Percentiles rank a stretch among this genome's conserved stretches.
phyloP scores from a whole-genome alignment of 2,888 invertebrate genomes.

The Laothoe populi region DNA sequence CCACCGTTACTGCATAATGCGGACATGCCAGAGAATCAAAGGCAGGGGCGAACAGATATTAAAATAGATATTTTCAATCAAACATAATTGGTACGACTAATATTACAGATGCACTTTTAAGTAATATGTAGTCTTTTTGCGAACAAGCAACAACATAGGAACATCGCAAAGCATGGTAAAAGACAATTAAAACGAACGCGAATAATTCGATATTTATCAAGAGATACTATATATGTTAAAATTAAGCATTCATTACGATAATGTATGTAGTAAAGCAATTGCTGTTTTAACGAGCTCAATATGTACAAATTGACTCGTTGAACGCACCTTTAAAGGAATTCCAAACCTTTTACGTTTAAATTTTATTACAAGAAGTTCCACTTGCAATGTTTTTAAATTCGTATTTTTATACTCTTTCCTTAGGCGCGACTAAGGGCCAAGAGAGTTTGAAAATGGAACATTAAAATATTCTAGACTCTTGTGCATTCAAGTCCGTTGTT shows the following conservation, averaged over 20 bases:
- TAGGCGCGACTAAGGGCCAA: no score
- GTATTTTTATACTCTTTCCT: no score
- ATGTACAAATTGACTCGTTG: not conserved
- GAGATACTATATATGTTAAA: not conserved
- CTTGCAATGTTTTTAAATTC: no score
- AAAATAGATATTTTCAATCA: conserved; percentile 20
- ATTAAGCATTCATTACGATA: conserved; percentile 1
- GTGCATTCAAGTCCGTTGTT: no score
- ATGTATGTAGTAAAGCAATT: conserved; percentile 13
- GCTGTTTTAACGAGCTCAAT: not conserved
- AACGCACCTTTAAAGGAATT: not conserved
- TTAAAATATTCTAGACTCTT: no score
- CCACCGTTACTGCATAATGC: conserved; percentile 31
- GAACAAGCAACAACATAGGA: not conserved
- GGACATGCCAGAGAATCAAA: conserved; percentile 18
- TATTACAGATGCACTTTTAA: not conserved
- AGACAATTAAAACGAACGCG: not conserved
- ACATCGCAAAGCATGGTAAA: not conserved
- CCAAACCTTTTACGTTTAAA: no score
- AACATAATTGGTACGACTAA: not conserved
- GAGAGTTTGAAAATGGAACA: no score
- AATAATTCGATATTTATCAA: conserved; percentile 2
- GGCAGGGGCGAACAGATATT: conserved; percentile 4
- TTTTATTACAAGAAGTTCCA: no score
- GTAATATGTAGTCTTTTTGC: not conserved